phyloP scores from a whole-genome alignment of 2,797 vertebrate species.

The Garrulus glandarius region DNA sequence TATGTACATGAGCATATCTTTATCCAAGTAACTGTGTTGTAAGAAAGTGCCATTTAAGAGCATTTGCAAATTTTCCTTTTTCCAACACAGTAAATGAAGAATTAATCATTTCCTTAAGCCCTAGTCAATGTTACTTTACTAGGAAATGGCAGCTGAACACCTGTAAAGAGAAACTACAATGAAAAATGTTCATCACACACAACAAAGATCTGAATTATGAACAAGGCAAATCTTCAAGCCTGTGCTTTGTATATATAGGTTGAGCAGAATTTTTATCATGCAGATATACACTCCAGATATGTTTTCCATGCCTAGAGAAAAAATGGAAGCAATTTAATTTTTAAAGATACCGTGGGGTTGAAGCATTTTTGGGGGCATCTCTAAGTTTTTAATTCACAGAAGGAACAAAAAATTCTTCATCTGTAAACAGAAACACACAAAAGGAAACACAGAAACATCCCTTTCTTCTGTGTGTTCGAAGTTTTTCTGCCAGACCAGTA shows the following conservation, averaged over 20 bases:
- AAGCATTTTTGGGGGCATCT: fast-evolving
- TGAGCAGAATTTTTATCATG: neutral
- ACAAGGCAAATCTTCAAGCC: neutral
- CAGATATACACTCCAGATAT: neutral
- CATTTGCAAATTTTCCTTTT: neutral
- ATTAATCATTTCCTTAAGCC: neutral
- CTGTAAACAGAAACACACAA: neutral
- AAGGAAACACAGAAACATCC: neutral
- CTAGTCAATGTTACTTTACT: neutral
- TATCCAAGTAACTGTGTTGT: neutral
- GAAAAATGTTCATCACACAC: neutral
- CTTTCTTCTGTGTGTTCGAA: fast-evolving
- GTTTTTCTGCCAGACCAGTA: fast-evolving
- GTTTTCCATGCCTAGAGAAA: neutral
- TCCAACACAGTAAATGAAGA: neutral
- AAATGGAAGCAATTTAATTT: neutral
- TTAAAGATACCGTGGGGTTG: neutral
- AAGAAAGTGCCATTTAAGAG: neutral
- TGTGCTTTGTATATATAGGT: neutral
- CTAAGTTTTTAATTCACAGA: neutral
- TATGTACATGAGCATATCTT: neutral
- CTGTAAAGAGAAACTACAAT: neutral
- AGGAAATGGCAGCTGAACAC: neutral
- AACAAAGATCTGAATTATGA: neutral
- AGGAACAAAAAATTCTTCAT: neutral